Conservation (phyloP, 2,797 vertebrate genomes). For the Cynopterus sphinx region DNA sequence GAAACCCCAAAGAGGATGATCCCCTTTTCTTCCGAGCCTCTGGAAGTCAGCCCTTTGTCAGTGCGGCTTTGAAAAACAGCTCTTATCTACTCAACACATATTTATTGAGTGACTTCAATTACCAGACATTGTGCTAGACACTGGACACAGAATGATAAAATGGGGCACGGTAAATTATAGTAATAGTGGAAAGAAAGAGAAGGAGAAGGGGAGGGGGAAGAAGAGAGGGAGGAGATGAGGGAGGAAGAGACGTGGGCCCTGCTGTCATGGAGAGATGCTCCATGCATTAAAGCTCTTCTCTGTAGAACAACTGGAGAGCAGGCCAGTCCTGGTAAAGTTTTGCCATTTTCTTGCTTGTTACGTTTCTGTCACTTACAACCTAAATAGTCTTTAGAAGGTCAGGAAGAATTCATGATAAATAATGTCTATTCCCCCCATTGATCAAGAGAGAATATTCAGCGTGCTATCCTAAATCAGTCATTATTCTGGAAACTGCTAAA, state of each 20-base stretch:
- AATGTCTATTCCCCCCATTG: background rate
- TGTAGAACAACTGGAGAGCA: background rate
- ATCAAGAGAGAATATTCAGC: background rate
- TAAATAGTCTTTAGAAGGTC: background rate
- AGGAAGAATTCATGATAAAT: background rate
- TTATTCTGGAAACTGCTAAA: background rate
- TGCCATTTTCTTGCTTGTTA: background rate
- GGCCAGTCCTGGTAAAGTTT: background rate
- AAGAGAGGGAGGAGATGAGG: rapidly evolving
- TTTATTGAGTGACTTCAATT: background rate
- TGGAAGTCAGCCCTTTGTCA: background rate
- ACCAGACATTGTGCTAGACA: background rate
- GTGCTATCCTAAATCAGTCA: background rate
- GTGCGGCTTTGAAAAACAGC: background rate
- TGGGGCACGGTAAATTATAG: background rate
- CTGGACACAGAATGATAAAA: background rate
- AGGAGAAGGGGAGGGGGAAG: too few relatives aligned
- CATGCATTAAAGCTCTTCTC: background rate
- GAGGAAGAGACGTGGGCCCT: background rate
- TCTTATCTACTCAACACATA: background rate
- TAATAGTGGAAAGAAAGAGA: background rate
- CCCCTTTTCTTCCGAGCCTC: background rate
- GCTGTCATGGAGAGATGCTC: background rate
- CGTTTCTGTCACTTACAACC: background rate
- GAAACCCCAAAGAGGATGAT: background rate